Base-by-base conservation (phyloP, 2,113 vertebrate genomes). In the Myiagra hebetior region DNA sequence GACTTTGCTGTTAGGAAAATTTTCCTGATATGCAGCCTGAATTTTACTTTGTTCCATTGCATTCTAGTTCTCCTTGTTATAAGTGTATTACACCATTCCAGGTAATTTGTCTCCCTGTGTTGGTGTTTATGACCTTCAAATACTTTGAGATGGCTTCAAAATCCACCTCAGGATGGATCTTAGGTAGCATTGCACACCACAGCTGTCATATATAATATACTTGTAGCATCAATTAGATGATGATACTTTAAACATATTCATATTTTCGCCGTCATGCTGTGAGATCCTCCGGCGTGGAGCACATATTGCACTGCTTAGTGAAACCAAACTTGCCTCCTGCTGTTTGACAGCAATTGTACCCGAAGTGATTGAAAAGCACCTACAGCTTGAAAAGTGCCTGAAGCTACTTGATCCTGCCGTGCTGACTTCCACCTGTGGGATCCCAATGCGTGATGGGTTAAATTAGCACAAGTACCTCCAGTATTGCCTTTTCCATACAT, bases 111-210 rank as follows among this genome's bases (percentile, higher is more conserved):
- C 86, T 96, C 80, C 62, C 53, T 50, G 39, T 9, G 7, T 70
- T 87, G 77, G 92, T 95, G 96, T 97, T 97, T 97, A 97, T 85
- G 96, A 95, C 91, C 86, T 93, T 96, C 88, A 91, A 97, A 96
- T 93, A 78, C 95, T 78, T 87, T 46, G 53, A 92, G 85, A 90
- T 73, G 73, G 46, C 50, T 89, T 95, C 91, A 92, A 87, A 97
- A 95, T 96, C 88, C 92, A 89, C 88, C 53, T 91, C 76, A 79
- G 65, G 42, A 70, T 57, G 57, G 56, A 53, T 92, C 57, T 87
- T 72, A 93, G 82, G 82, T 77, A 92, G 53, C 57, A 37, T 67
- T 92, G 72, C 79, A 64, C 46, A 37, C 35, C 52, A 15, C 22
- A 17, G 79, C 72, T 87, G 92, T 89, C 91, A 89, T 55, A 42